phyloP scores from a whole-genome alignment of 2,888 invertebrate genomes.

The Adineta ricciae region DNA sequence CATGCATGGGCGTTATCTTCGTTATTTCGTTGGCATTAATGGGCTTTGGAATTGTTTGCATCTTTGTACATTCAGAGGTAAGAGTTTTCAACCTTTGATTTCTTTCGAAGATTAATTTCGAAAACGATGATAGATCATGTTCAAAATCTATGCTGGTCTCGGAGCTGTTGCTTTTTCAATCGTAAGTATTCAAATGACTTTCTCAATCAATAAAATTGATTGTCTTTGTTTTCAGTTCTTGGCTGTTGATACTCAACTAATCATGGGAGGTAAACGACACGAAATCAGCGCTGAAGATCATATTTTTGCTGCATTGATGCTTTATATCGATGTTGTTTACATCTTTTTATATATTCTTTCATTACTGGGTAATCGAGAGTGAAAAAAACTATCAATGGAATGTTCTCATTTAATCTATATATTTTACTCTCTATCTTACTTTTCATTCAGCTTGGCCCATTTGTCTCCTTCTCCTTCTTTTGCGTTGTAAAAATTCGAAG shows the following conservation, averaged over 20 bases:
- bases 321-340: not conserved
- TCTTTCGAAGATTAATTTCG: too few species aligned
- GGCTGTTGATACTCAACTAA: constrained; percentile 31
- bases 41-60: constrained; percentile 26
- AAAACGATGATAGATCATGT: constrained; percentile 10
- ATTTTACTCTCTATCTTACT: not conserved
- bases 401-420: not conserved
- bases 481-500: not conserved
- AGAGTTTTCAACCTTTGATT: not conserved
- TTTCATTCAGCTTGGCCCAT: not conserved
- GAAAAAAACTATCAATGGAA: too few species aligned
- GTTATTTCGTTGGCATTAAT: constrained; percentile 17
- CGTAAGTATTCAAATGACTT: not conserved
- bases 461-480: not conserved
- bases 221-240: not conserved
- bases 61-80: not conserved
- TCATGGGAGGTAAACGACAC: constrained; percentile 23
- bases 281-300: constrained; percentile 20
- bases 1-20: constrained; percentile 18
- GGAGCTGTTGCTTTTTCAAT: constrained; percentile 28
- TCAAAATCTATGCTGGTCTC: constrained; percentile 26
- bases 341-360: not conserved
- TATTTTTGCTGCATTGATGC: not conserved
- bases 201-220: not conserved
- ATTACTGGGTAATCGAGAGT: not conserved